phyloP scores from a whole-genome alignment of 30 jellyfish, hydroid and myxozoan genomes.

The Hydra vulgaris region DNA sequence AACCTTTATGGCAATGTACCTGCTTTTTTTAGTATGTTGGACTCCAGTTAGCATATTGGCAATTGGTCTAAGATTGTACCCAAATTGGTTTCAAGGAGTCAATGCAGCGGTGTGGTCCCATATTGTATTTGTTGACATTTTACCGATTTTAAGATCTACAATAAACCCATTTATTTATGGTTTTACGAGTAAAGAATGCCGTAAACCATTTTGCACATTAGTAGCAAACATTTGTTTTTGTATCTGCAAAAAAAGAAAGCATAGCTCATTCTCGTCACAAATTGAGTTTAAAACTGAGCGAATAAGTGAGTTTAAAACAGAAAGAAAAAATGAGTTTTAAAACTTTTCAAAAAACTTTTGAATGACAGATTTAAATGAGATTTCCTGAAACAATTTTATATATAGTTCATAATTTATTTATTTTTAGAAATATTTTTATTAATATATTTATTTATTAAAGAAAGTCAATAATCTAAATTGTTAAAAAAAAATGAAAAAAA shows the following conservation, averaged over 20 bases:
- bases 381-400: too few relatives aligned
- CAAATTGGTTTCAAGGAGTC: neutral
- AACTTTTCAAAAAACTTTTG: too few relatives aligned
- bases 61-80: neutral
- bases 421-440: too few relatives aligned
- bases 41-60: neutral
- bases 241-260: neutral
- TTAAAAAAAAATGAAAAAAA: too few relatives aligned
- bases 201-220: neutral
- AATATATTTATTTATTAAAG: too few relatives aligned
- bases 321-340: too few relatives aligned
- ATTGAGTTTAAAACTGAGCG: neutral
- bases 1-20: neutral
- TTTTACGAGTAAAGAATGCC: neutral
- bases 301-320: neutral
- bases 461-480: too few relatives aligned
- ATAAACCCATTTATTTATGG: neutral
- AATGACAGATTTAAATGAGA: too few relatives aligned
- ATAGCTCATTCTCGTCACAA: too few relatives aligned
- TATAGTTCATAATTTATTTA: too few relatives aligned
- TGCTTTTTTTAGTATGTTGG: neutral
- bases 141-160: neutral
- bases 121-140: neutral
- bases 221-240: neutral
- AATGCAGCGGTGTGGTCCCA: neutral